Conservation (phyloP, 2,888 invertebrate genomes). For the Venustoraphidia nigricollis region DNA sequence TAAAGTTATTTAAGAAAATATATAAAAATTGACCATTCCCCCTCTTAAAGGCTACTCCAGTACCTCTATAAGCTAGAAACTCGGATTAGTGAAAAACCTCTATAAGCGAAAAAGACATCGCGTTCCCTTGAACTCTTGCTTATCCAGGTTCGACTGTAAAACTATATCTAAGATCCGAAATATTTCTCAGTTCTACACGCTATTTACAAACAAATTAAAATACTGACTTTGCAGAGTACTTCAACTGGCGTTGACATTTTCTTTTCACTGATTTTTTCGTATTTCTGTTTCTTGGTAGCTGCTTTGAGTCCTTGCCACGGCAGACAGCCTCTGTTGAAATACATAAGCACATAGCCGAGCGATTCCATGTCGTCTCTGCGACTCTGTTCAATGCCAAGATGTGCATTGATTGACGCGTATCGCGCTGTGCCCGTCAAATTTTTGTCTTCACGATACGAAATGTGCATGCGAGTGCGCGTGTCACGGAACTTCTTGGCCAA, state of each 20-base stretch:
- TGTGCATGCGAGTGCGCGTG: conserved; percentile 80
- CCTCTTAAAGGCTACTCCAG: no score
- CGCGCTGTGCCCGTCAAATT: conserved; percentile 89
- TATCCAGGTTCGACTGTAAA: no score
- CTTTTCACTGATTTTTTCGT: conserved; percentile 98
- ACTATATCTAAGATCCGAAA: neutral
- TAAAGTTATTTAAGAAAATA: no score
- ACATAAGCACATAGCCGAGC: conserved; percentile 98
- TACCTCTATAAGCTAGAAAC: no score
- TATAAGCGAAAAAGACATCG: no score
- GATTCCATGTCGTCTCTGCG: conserved; percentile 99
- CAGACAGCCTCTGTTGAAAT: conserved; percentile 86
- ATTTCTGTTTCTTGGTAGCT: conserved; percentile 96
- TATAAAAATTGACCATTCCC: no score
- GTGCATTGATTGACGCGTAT: conserved; percentile 98
- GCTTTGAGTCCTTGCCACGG: conserved; percentile 98
- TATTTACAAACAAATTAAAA: neutral
- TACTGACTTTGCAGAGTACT: conserved; percentile 76
- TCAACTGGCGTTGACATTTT: conserved; percentile 99
- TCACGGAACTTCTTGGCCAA: conserved; percentile 98
- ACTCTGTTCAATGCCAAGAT: conserved; percentile 96
- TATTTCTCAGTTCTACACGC: neutral
- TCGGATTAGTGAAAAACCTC: no score
- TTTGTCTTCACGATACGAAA: conserved; percentile 93
- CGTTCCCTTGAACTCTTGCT: no score